A percentile compares a stretch with the other conserved stretches of the same genome.
phyloP scores from a whole-genome alignment of 2,888 invertebrate species.

The Drosophila multiciliata region DNA sequence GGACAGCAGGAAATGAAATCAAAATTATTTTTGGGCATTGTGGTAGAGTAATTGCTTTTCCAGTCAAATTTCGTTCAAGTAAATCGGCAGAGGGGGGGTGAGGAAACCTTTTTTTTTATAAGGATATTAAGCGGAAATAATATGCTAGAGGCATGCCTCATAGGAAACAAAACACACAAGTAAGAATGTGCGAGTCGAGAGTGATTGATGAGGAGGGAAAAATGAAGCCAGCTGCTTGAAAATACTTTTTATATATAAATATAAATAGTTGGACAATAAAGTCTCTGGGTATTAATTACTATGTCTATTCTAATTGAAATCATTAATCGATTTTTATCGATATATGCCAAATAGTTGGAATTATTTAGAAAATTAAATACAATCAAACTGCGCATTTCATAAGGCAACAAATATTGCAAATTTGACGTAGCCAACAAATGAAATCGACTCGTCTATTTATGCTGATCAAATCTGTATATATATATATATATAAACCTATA shows the following conservation, averaged over 20 bases:
- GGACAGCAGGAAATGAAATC: constrained; percentile 66
- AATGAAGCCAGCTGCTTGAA: neutral
- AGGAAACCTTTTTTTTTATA: constrained; percentile 1
- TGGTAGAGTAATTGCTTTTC: constrained; percentile 75
- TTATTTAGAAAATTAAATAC: neutral
- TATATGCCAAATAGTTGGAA: neutral
- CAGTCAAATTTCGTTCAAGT: constrained; percentile 59
- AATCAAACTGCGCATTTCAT: neutral
- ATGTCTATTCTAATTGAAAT: no score
- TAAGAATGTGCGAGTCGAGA: neutral
- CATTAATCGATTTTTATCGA: neutral
- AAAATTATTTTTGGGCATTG: constrained; percentile 74
- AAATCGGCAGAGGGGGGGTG: neutral
- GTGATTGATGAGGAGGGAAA: neutral
- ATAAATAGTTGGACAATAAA: no score
- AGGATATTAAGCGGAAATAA: constrained; percentile 42
- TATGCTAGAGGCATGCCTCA: constrained; percentile 8
- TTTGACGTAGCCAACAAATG: neutral
- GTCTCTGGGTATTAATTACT: no score
- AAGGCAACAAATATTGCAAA: neutral
- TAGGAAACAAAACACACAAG: neutral
- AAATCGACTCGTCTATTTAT: neutral
- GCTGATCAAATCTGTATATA: neutral
- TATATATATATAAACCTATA: neutral
- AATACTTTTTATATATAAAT: no score